phyloP scores from a whole-genome alignment of 2,113 vertebrate genomes.

The Solea solea region DNA sequence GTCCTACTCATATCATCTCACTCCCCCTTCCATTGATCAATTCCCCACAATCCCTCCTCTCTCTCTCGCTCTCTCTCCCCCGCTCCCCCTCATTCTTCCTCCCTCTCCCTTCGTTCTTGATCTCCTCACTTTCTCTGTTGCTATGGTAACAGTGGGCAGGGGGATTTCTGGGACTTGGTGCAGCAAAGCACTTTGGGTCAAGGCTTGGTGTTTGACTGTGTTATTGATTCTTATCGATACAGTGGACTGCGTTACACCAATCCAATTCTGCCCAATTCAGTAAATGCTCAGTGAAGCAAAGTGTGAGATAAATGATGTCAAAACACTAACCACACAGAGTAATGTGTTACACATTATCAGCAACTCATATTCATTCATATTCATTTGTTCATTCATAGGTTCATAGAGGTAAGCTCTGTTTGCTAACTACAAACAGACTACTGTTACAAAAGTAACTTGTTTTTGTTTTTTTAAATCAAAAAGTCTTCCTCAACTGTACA shows the following conservation, averaged over 20 bases:
- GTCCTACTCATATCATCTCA: conserved; percentile 1
- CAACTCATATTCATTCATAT: too few relatives aligned
- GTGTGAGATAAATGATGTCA: conserved; percentile 9
- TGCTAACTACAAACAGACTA: too few relatives aligned
- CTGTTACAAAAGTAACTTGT: too few relatives aligned
- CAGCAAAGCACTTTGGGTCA: conserved; percentile 47
- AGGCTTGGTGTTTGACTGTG: conserved; percentile 37
- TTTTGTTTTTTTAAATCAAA: too few relatives aligned
- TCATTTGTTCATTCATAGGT: too few relatives aligned
- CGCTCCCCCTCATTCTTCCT: background rate
- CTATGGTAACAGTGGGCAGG: conserved; percentile 47
- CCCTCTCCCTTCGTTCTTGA: background rate
- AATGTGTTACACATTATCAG: too few relatives aligned
- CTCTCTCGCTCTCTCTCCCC: background rate
- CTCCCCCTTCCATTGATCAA: conserved; percentile 8
- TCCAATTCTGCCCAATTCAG: background rate
- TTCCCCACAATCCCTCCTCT: background rate
- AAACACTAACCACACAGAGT: background rate
- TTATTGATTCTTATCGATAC: conserved; percentile 44
- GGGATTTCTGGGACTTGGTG: conserved; percentile 42
- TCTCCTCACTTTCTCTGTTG: conserved; percentile 35
- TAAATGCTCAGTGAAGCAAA: background rate
- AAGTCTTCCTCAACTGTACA: too few relatives aligned
- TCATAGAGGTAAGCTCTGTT: too few relatives aligned
- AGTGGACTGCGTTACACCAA: conserved; percentile 3